Evolutionary conservation across 2,797 vertebrate genomes (phyloP), one percentile per base, ranked within the genome.

Genomic region (Danio choprae): DNA sequence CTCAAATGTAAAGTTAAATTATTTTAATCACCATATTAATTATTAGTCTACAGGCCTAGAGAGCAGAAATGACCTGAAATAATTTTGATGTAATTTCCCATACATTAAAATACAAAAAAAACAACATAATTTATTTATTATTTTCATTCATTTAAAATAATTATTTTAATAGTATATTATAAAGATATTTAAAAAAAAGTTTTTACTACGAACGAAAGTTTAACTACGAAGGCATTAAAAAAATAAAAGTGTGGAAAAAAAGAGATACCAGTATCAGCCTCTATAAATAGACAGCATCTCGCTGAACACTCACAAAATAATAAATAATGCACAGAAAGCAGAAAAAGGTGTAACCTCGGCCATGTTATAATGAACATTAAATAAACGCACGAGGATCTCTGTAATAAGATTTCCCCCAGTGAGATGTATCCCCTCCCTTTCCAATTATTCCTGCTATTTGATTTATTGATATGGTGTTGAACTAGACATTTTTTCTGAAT

Each of bases 391-490:
- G 77, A 43, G 36, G 46, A 51, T 22, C 60, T 51, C 11, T 41
- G 13, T 46, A 36, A 56, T 58, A 56, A 22, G 43, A 29, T 46
- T 68, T 58, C 22, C 15, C 36, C 38, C 41, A 58, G 22, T 46
- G 41, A 58, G 63, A 68, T 48, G 11, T 43, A 18, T 46, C 65
- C 40, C 44, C 18, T 56, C 63, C 3, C 29, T 48, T 68, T 77
- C 53, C 22, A 68, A 48, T 77, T 68, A 58, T 58, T 58, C 83
- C 87, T 84, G 65, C 18, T 53, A 58, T 74, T 64, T 44, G 69
- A 71, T 71, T 71, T 55, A 56, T 55, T 3, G 18, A 58, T 73
- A 44, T 56, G 38, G 40, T 43, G 38, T 69, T 69, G 65, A 50
- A 68, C 48, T 53, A 40, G 16, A 69, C 69, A 1, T 29, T 69